Evolutionary conservation across 53 echinoderm and acorn worm species (phyloP).

Genomic region (Henricia sp.): DNA sequence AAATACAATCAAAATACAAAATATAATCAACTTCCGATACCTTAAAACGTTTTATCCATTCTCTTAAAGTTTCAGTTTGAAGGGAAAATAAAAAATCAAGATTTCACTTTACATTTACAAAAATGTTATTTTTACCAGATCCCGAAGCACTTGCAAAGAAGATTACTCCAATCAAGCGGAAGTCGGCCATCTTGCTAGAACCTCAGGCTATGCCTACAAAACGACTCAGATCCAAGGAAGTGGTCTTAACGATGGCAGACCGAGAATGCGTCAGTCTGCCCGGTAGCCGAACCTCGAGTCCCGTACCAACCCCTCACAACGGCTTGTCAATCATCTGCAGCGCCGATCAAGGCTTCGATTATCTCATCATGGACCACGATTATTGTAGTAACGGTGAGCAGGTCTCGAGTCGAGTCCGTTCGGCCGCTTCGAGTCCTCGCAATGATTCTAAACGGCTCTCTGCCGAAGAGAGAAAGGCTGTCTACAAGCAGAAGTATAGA

Average conservation of each 20-base stretch:
- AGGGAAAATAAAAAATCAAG: too few species aligned
- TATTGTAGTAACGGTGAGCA: slow-evolving; percentile 68
- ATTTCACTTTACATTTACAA: too few species aligned
- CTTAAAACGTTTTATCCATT: too few species aligned
- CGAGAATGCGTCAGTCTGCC: slow-evolving; percentile 66
- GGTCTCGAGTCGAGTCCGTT: not conserved
- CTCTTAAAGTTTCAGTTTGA: too few species aligned
- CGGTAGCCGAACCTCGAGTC: slow-evolving; percentile 65
- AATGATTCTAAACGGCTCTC: slow-evolving; percentile 2
- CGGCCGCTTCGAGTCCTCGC: not conserved
- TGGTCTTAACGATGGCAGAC: not conserved
- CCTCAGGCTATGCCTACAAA: slow-evolving; percentile 68
- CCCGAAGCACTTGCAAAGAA: slow-evolving; percentile 80
- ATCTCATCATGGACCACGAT: slow-evolving; percentile 92
- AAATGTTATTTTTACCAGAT: slow-evolving; percentile 15
- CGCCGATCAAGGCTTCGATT: slow-evolving; percentile 63
- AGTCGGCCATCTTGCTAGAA: slow-evolving; percentile 86
- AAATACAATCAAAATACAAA: too few species aligned
- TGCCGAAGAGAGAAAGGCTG: slow-evolving; percentile 65
- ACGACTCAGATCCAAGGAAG: slow-evolving; percentile 62
- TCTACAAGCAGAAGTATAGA: slow-evolving; percentile 77
- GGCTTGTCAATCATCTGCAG: slow-evolving; percentile 17
- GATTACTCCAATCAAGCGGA: slow-evolving; percentile 89
- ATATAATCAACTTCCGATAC: too few species aligned
- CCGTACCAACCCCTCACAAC: slow-evolving; percentile 12